Base-by-base conservation (phyloP, 2,888 invertebrate species). In the Epicampocera succincta region DNA sequence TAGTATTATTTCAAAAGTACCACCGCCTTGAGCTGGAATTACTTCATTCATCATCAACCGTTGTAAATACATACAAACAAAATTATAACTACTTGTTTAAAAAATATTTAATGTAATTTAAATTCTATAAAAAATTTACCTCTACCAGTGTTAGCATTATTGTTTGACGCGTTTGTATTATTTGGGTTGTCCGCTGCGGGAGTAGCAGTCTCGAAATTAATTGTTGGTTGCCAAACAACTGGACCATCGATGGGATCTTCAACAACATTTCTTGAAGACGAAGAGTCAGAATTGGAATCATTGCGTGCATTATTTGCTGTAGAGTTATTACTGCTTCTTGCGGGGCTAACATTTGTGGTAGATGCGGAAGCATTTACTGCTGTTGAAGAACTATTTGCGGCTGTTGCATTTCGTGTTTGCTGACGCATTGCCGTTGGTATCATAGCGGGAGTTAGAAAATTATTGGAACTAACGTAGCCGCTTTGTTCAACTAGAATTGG, bases 401-500 rank as follows among this genome's bases (percentile, higher is more conserved):
- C 69, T 38, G 79, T 48, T 38, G 85, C 15, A 44, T 46, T 69
- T 44, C 69, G 61, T 52, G 15, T 84, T 52, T 63, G 84, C 48
- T 54, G 85, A 25, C 68, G 85, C 66, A 71, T 48, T 71, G 81
- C 79, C 6, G 84, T 83, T 38, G 86, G 80, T 44, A 85, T 84
- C 25, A 86, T 81, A 75, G 87, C 86, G 42, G 87, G 84, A n/a
- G 87, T 83, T 19, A 87, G 84, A 54, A 84, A 85, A 66, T 90
- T 90, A 73, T 90, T 90, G 0, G 91, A 91, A 72, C 91, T 90
- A 17, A 91, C 91, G 75, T 90, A 91, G 38, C 91, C 91, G 44
- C 92, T 93, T 87, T 94, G 95, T 86, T 95, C 95, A 40, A 95
- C 93, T 40, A 95, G 90, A 83, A 95, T 93, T n/a, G 95, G 95